Conservation (phyloP, 2,797 vertebrate species). For the Semotilus atromaculatus region DNA sequence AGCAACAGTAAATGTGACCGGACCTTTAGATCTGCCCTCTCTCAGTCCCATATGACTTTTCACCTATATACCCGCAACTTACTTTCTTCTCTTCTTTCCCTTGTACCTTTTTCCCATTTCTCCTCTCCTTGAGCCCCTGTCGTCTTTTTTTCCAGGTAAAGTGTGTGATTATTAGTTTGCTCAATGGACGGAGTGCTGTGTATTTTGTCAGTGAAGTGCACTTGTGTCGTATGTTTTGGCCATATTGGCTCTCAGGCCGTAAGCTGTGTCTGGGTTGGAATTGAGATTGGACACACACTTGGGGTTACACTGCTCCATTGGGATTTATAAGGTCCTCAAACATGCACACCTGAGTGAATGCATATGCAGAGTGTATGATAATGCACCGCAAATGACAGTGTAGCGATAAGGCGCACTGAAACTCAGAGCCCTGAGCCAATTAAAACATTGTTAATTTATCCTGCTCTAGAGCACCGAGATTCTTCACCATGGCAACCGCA, state of each 20-base stretch:
- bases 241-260: not conserved
- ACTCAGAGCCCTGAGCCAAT: slow-evolving; percentile 54
- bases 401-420: slow-evolving; percentile 48
- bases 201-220: not conserved
- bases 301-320: not conserved
- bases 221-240: not conserved
- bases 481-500: slow-evolving; percentile 77
- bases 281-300: slow-evolving; percentile 25
- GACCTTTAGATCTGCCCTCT: slow-evolving; percentile 9
- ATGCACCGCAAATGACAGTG: slow-evolving; percentile 29
- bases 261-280: not conserved
- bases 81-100: not conserved
- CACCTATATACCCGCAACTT: not conserved
- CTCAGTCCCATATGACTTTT: slow-evolving; percentile 4
- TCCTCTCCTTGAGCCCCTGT: not conserved
- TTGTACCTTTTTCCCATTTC: not conserved
- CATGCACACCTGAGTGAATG: slow-evolving; percentile 8
- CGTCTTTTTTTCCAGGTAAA: not conserved
- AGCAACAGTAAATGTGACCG: not conserved
- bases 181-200: not conserved
- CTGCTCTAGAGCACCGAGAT: slow-evolving; percentile 64
- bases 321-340: slow-evolving; percentile 8
- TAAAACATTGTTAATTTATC: slow-evolving; percentile 73
- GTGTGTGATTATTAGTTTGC: slow-evolving; percentile 10
- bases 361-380: slow-evolving; percentile 26